Percentiles rank a stretch among this genome's conserved stretches.
Evolutionary conservation across 2,888 invertebrate species (phyloP).

Genomic region (Chrysolina haemoptera): DNA sequence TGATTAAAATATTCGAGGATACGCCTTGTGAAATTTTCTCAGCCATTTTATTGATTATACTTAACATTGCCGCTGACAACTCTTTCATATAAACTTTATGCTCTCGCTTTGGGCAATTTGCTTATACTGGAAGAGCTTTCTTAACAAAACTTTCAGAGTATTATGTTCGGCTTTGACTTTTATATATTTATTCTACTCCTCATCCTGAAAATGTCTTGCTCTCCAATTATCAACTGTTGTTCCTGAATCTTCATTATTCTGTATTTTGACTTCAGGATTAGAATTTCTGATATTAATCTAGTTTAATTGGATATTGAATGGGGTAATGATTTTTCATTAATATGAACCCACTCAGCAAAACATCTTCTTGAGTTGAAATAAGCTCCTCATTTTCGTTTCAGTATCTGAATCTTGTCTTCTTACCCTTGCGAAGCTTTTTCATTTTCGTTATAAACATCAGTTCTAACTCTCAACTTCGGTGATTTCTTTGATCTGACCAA

Average conservation of each 20-base stretch:
- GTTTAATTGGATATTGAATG: background rate
- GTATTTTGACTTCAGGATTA: background rate
- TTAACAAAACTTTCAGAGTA: conserved; percentile 65
- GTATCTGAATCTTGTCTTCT: too few species aligned
- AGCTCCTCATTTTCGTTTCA: too few species aligned
- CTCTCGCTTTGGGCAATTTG: conserved; percentile 64
- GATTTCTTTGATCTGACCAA: too few species aligned
- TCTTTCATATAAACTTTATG: conserved; percentile 67
- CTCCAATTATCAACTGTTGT: conserved; percentile 17
- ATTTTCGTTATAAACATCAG: too few species aligned
- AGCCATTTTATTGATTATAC: conserved; percentile 65
- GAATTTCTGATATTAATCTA: background rate
- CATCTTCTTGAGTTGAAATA: too few species aligned
- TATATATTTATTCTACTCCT: conserved; percentile 63
- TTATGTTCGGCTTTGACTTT: conserved; percentile 65
- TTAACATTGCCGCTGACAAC: conserved; percentile 67
- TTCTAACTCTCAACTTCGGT: too few species aligned
- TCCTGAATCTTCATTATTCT: conserved; percentile 8
- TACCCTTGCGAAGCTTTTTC: too few species aligned
- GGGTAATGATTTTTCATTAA: too few species aligned
- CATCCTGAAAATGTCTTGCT: conserved; percentile 53
- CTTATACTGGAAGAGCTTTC: conserved; percentile 65
- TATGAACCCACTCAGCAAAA: too few species aligned
- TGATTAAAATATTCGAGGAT: conserved; percentile 61
- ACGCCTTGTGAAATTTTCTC: conserved; percentile 53